Conservation (phyloP, 2,113 vertebrate genomes). For the Forbesichthys agassizii region DNA sequence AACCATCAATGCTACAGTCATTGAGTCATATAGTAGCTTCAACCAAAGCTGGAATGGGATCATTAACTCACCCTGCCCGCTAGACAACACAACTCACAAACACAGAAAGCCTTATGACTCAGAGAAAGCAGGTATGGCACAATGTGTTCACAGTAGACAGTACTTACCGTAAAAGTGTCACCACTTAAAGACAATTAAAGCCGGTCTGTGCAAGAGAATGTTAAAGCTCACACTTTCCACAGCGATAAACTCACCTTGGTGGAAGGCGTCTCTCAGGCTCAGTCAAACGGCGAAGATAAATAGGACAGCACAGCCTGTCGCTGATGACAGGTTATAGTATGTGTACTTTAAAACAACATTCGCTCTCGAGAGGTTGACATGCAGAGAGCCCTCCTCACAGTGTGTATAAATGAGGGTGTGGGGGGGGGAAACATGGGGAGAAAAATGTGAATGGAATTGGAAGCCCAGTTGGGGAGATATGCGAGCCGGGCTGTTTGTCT, state of each 20-base stretch:
- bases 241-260: not conserved
- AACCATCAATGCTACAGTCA: no score
- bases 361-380: slow-evolving; percentile 19
- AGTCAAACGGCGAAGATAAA: slow-evolving; percentile 10
- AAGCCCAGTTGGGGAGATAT: slow-evolving; percentile 23
- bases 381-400: slow-evolving; percentile 23
- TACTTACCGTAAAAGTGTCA: slow-evolving; percentile 13
- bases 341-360: slow-evolving; percentile 40
- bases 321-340: slow-evolving; percentile 46
- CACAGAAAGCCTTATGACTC: slow-evolving; percentile 9
- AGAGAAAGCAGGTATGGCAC: slow-evolving; percentile 37
- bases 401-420: not conserved
- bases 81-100: not conserved
- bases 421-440: not conserved
- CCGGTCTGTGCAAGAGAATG: slow-evolving; percentile 18
- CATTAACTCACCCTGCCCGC: no score
- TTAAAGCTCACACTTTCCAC: slow-evolving; percentile 8
- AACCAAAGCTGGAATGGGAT: no score
- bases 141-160: slow-evolving; percentile 16
- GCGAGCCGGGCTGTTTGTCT: slow-evolving; percentile 15
- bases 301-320: slow-evolving; percentile 10
- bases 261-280: slow-evolving; percentile 14
- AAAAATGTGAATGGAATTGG: not conserved
- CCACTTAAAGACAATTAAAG: not conserved
- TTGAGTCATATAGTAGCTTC: no score